Percentiles rank a stretch among this genome's conserved stretches.
Evolutionary conservation across 2,113 vertebrate genomes (phyloP).

Genomic region (Cranoglanis bouderius): DNA sequence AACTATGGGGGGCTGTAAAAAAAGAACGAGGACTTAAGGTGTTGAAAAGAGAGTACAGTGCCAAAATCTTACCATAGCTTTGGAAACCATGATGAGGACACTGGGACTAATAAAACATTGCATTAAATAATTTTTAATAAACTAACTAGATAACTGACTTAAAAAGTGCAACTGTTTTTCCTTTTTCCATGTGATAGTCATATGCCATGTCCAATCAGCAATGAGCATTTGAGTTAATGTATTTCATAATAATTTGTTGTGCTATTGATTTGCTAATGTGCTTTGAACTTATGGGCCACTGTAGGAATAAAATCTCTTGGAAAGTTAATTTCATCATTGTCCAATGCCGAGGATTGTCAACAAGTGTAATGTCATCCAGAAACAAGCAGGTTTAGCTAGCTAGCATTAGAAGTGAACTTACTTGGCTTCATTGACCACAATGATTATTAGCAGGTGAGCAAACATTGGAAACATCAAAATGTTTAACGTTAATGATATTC

Average conservation of each 20-base stretch:
- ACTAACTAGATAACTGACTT: background rate
- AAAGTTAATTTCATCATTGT: background rate
- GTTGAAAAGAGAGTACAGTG: background rate
- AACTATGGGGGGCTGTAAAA: constrained; percentile 85
- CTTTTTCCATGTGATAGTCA: background rate
- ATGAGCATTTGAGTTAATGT: background rate
- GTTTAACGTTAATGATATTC: background rate
- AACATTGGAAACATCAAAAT: background rate
- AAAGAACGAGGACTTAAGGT: background rate
- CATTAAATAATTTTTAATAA: background rate
- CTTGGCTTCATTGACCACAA: background rate
- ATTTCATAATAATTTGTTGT: background rate
- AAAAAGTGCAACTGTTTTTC: background rate
- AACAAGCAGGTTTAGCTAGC: background rate
- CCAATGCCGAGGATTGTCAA: background rate
- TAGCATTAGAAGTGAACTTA: background rate
- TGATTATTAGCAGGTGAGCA: background rate
- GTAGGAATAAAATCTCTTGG: background rate
- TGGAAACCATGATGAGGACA: background rate
- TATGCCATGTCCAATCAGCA: background rate
- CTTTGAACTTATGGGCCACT: background rate
- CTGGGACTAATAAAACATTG: background rate
- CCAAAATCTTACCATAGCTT: background rate
- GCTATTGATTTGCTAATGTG: background rate
- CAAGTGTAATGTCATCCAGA: background rate